phyloP scores from a whole-genome alignment of 2,888 invertebrate genomes.

The Drosophila koepferae region DNA sequence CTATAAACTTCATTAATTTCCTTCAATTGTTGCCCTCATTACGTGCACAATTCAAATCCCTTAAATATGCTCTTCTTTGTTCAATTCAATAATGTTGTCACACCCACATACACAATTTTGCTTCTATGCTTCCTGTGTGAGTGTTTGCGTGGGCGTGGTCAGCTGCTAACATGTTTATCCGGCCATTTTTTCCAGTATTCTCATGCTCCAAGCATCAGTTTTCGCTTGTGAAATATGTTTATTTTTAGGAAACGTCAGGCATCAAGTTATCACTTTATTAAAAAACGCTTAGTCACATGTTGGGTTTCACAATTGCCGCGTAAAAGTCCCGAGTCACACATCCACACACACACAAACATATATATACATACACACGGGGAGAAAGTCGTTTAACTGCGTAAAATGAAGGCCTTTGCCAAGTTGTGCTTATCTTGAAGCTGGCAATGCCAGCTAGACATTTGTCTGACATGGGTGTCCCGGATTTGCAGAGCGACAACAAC shows the following conservation, averaged over 20 bases:
- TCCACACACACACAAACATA: constrained; percentile 13
- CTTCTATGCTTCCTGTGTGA: not conserved
- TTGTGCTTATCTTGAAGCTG: constrained; percentile 73
- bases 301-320: constrained; percentile 33
- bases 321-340: constrained; percentile 41
- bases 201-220: not conserved
- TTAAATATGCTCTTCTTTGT: not conserved
- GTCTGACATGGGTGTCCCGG: constrained; percentile 53
- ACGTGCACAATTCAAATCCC: not conserved
- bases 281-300: constrained; percentile 76
- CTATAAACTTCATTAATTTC: not conserved
- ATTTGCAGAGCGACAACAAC: constrained; percentile 21
- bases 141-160: constrained; percentile 33
- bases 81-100: constrained; percentile 7
- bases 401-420: constrained; percentile 62
- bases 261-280: constrained; percentile 80
- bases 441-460: constrained; percentile 49
- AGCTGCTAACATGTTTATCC: constrained; percentile 43
- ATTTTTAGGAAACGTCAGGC: constrained; percentile 74
- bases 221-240: constrained; percentile 51
- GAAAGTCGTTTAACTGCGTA: constrained; percentile 55
- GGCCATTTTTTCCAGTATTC: constrained; percentile 30
- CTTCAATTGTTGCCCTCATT: not conserved
- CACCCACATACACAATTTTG: constrained; percentile 11
- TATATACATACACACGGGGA: not conserved